A percentile compares a stretch with the other conserved stretches of the same genome.
These are phyloP conservation scores for Callimorpha dominula DNA, from an alignment of 2,888 invertebrate species.

Conservation along the genomic window DNA sequence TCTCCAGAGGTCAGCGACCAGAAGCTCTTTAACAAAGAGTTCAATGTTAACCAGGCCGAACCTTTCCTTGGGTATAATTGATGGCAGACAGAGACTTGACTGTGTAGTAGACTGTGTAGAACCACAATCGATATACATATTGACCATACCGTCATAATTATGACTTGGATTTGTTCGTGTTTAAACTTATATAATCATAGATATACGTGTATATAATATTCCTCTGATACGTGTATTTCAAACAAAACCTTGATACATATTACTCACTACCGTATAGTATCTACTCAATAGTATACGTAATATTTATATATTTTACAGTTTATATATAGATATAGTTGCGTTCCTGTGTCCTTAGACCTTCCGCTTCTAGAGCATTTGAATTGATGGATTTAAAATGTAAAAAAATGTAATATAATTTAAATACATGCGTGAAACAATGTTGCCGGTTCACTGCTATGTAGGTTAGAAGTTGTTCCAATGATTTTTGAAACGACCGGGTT, in stretches of 20 bases:
- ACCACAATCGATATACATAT: no score
- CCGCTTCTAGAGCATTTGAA: conserved; percentile 25
- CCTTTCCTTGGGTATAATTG: no score
- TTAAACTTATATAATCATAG: not conserved
- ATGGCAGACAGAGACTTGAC: no score
- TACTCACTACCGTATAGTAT: not conserved
- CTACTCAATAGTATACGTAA: conserved; percentile 10
- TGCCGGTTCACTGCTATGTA: not conserved
- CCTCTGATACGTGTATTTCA: not conserved
- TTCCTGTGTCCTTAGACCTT: conserved; percentile 46
- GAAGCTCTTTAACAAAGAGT: no score
- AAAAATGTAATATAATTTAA: not conserved
- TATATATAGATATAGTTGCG: conserved; percentile 6
- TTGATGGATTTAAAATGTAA: conserved; percentile 14
- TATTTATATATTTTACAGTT: conserved; percentile 6
- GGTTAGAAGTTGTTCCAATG: not conserved
- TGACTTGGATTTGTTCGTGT: not conserved
- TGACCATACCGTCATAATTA: not conserved
- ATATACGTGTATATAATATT: not conserved
- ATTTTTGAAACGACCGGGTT: no score
- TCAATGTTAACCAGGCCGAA: no score
- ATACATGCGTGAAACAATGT: not conserved
- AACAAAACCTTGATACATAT: not conserved
- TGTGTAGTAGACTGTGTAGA: no score
- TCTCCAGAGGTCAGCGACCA: no score